Base-by-base conservation (phyloP, 1,140 invertebrate genomes). In the Charaxes varanes region DNA sequence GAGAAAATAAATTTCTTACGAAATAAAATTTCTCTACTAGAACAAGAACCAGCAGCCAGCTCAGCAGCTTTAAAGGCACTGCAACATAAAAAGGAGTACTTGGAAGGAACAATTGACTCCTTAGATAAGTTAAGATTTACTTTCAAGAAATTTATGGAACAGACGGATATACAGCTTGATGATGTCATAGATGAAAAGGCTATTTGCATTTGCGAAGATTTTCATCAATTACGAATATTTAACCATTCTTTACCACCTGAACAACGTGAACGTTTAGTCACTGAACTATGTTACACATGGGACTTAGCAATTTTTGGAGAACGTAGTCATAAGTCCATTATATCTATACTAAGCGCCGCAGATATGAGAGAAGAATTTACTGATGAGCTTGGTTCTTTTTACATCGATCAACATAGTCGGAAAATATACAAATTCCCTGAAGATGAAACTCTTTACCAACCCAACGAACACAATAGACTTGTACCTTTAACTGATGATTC, bases 261-360 rank as follows among this genome's bases (percentile, higher is more conserved):
- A 27, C 61, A 72, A 46, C 58, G 79, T 10, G 73, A 79, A 43
- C 58, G 54, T 1, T 57, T 83, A 35, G 56, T 81, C 3, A 72
- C 76, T 26, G 65, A 81, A 41, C 43, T 83, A 32, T 83, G 76
- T 38, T 62, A 58, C 43, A 48, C 71, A 30, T 83, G 79, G 79
- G 70, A 83, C 49, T 28, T 66, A 26, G 74, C 74, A n/a, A 48
- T 83, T 22, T 70, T 62, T 53, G 73, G 72, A 23, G 67, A 77
- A 27, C 48, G 48, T 15, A 70, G 62, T 35, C 62, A 66, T 38
- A 73, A 80, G 30, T 83, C 79, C 15, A 63, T 83, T 18, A 76
- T 83, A 44, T 83, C 79, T 7, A 79, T 83, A 41, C 55, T 81
- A 6, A 81, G 72, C 51, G 77, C 66, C 8, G 55, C 61, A 33